Percentiles rank a stretch among this genome's conserved stretches.
Evolutionary conservation across 2,888 invertebrate species (phyloP).

Genomic region (Leucophenga montana): DNA sequence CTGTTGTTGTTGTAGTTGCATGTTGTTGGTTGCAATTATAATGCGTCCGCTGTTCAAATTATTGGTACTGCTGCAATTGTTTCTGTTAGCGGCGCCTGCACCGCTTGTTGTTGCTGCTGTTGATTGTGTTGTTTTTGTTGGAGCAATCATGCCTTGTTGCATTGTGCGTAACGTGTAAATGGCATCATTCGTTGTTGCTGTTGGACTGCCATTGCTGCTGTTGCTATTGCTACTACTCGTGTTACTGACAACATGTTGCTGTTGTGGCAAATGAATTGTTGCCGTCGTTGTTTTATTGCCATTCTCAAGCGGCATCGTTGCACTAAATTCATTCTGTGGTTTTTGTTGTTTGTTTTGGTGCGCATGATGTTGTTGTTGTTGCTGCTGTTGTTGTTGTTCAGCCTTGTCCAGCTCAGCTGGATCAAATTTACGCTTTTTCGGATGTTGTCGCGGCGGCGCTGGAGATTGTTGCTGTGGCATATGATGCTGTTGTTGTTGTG

Average conservation of each 20-base stretch:
- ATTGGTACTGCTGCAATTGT: conserved; percentile 44
- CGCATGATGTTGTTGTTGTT: conserved; percentile 48
- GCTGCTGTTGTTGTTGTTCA: conserved; percentile 52
- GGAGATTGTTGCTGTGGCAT: conserved; percentile 73
- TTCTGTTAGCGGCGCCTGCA: conserved; percentile 52
- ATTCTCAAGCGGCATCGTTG: conserved; percentile 53
- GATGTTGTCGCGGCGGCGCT: conserved; percentile 80
- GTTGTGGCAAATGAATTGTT: conserved; percentile 36
- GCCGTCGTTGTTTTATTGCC: conserved; percentile 49
- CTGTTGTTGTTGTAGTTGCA: conserved; percentile 36
- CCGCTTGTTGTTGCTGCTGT: conserved; percentile 47
- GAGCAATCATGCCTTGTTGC: conserved; percentile 48
- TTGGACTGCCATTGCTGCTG: conserved; percentile 24
- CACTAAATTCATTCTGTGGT: too few species aligned
- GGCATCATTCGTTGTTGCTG: conserved; percentile 41
- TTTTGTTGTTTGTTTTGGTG: conserved; percentile 28
- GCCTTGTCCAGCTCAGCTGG: conserved; percentile 72
- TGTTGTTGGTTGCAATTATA: conserved; percentile 51
- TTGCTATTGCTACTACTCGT: conserved; percentile 11
- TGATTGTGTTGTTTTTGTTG: conserved; percentile 38
- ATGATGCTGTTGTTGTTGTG: conserved; percentile 74
- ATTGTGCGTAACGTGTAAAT: conserved; percentile 53
- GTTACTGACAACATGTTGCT: conserved; percentile 26
- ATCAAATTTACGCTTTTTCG: conserved; percentile 85
- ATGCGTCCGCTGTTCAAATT: conserved; percentile 48